phyloP scores from a whole-genome alignment of 1,140 invertebrate species.

The Akabosia matsudoensis region DNA sequence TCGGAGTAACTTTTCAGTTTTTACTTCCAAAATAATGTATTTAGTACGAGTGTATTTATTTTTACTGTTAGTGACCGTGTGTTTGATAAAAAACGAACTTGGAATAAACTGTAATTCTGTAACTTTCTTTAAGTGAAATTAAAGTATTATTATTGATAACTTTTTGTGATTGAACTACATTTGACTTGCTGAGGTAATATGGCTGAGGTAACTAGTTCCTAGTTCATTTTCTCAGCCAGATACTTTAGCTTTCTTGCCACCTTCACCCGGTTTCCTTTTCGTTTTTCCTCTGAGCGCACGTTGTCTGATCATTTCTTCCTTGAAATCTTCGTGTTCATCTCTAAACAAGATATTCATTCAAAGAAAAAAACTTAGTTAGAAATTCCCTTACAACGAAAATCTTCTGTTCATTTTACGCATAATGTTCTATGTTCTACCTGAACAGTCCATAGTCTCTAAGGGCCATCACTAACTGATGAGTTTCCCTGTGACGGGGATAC shows the following conservation, averaged over 20 bases:
- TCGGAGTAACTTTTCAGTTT: too few species aligned
- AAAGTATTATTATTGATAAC: too few species aligned
- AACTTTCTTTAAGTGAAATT: too few species aligned
- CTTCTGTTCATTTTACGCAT: not conserved
- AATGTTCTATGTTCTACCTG: constrained; percentile 45
- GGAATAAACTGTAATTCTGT: too few species aligned
- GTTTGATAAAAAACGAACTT: too few species aligned
- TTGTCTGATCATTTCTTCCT: constrained; percentile 79
- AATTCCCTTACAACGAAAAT: not conserved
- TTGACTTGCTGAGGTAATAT: too few species aligned
- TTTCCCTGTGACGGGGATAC: constrained; percentile 81
- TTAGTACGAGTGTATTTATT: too few species aligned
- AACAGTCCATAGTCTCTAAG: constrained; percentile 74
- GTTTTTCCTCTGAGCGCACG: constrained; percentile 73
- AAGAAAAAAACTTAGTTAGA: not conserved
- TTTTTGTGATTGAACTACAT: too few species aligned
- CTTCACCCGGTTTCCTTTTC: constrained; percentile 34
- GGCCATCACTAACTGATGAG: constrained; percentile 65
- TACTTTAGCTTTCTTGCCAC: constrained; percentile 4
- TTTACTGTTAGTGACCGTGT: too few species aligned
- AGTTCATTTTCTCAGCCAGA: not conserved
- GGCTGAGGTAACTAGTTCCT: too few species aligned
- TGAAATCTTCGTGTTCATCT: constrained; percentile 89
- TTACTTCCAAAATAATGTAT: too few species aligned
- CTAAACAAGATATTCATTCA: constrained; percentile 51